Evolutionary conservation across 92 coral and sea anemone genomes (phyloP).

Genomic region (Blastomussa wellsi): DNA sequence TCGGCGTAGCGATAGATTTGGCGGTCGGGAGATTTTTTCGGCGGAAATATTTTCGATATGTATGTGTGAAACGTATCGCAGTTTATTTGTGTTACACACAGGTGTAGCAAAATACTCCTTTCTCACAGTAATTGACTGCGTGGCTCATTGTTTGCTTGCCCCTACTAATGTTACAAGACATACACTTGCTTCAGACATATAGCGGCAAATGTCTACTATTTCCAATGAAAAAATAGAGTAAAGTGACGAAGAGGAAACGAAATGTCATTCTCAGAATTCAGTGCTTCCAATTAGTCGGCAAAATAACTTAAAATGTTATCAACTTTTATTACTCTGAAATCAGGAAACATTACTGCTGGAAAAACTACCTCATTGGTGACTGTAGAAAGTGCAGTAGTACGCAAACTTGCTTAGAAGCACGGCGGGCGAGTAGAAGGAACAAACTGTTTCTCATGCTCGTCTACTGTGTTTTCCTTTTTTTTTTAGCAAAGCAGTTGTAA

Average conservation of each 20-base stretch:
- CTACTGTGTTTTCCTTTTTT: not conserved
- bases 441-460: no score
- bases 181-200: not conserved
- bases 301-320: not conserved
- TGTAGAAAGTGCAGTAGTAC: no score
- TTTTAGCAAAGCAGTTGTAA: not conserved
- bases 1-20: no score
- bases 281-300: not conserved
- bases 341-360: not conserved
- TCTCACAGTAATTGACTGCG: conserved; percentile 28
- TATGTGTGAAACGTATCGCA: no score
- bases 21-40: no score
- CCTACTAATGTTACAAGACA: not conserved
- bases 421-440: no score
- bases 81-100: not conserved
- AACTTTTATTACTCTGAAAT: not conserved
- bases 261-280: not conserved
- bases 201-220: not conserved
- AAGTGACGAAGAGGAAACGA: not conserved
- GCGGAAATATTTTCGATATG: no score
- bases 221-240: not conserved
- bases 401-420: no score
- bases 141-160: not conserved
- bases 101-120: not conserved
- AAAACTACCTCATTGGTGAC: no score